phyloP scores from a whole-genome alignment of 2,113 vertebrate species.

The Orientallactaga bullata region DNA sequence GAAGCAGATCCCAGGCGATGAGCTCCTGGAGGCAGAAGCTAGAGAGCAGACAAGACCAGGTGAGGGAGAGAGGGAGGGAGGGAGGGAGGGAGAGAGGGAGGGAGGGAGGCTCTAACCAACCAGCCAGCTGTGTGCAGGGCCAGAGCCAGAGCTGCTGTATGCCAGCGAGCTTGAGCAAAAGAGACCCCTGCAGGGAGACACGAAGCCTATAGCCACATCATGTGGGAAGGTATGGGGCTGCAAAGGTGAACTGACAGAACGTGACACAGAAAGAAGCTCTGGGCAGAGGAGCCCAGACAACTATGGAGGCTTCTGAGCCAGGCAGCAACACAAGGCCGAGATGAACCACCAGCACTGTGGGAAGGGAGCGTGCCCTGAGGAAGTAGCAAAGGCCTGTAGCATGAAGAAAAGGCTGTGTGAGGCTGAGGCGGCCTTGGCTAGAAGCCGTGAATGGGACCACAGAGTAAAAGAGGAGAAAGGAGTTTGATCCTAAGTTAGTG shows the following conservation, averaged over 20 bases:
- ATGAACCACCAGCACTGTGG: background rate
- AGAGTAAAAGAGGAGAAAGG: background rate
- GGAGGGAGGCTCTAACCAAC: too few species aligned
- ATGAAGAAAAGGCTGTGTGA: background rate
- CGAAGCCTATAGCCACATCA: background rate
- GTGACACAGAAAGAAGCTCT: background rate
- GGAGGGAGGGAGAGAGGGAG: too few species aligned
- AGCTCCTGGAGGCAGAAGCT: background rate
- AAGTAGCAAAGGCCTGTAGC: background rate
- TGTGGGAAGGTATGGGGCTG: background rate
- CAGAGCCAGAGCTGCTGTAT: background rate
- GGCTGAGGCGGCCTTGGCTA: background rate
- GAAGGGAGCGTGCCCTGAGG: background rate
- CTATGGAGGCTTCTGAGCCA: background rate
- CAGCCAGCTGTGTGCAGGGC: background rate
- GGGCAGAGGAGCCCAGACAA: background rate
- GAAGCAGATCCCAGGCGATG: background rate
- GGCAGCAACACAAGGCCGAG: background rate
- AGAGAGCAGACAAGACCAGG: background rate
- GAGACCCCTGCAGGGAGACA: background rate
- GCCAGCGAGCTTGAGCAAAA: background rate
- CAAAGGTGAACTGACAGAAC: background rate
- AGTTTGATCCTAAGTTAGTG: background rate
- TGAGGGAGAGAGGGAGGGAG: too few species aligned
- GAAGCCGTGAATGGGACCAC: background rate